Evolutionary conservation across 92 coral and sea anemone genomes (phyloP), one percentile per base, ranked within the genome.

Genomic region (Palythoa heliodiscus): DNA sequence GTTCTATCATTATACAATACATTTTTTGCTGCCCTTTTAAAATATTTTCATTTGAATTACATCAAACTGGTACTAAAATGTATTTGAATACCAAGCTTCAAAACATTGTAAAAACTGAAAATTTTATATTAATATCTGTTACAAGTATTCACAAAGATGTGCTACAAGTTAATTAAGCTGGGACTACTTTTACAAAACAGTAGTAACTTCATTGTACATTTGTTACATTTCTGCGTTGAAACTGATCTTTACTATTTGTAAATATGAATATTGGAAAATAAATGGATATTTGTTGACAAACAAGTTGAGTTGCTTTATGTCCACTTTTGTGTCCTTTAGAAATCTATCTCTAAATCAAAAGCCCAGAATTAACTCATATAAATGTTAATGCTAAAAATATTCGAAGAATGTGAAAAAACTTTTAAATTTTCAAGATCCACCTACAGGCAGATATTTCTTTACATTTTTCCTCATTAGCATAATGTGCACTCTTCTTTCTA

Each of bases 161-260:
- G 43, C 66, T 76, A 22, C 48, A 75, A 75, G 67, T 37, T 60
- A 39, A 48, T 7, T 37, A 66, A 63, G 50, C 37, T 43, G 50
- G 52, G 14, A 13, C 58, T 80, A 35, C 3, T 43, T 25, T 12
- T 64, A 58, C 23, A 78, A 20, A 60, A 50, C 55, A 80, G 61
- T 58, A 38, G 14, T 40, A 48, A 80, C 60, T 80, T 63, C 39
- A 70, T 68, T 66, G 84, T 80, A 47, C 66, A 63, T 40, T 80
- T 80, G 60, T 80, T 80, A 64, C 60, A 80, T 40, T 80, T 80
- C 84, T 80, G 71, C 64, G 70, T 63, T 80, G 7, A 53, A 67
- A 23, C 84, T 80, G 74, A 80, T 50, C 84, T 80, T 80, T 66
- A 80, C 73, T 80, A 80, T 68, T 80, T 80, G 84, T 80, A 80